Evolutionary conservation across 2,113 vertebrate genomes (phyloP).

Genomic region (Corythornis vintsioides): DNA sequence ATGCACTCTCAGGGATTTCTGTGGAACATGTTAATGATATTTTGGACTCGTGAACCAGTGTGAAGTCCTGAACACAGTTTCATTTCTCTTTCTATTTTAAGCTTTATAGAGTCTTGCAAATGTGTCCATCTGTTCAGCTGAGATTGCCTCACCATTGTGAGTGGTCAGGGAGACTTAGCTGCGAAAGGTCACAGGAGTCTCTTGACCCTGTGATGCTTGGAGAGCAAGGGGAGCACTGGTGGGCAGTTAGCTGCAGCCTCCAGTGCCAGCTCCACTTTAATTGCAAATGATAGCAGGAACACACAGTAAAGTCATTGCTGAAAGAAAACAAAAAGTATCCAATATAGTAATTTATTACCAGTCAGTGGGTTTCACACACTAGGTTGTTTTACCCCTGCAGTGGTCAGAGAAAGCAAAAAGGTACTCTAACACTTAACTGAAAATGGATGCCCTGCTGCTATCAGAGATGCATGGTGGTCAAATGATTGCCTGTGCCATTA

Average conservation of each 20-base stretch:
- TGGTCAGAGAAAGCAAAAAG: conserved; percentile 79
- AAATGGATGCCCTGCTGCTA: conserved; percentile 80
- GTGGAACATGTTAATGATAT: conserved; percentile 45
- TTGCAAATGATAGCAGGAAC: conserved; percentile 80
- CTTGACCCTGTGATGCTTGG: conserved; percentile 76
- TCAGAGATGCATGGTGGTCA: conserved; percentile 73
- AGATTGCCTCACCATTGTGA: conserved; percentile 80
- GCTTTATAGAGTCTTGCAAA: conserved; percentile 76
- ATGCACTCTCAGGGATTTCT: not conserved
- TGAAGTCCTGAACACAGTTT: conserved; percentile 68
- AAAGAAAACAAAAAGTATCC: conserved; percentile 83
- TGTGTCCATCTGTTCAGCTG: conserved; percentile 88
- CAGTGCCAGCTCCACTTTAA: conserved; percentile 74
- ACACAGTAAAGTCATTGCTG: conserved; percentile 72
- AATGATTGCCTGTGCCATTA: conserved; percentile 80
- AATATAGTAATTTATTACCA: conserved; percentile 84
- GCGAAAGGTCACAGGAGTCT: conserved; percentile 81
- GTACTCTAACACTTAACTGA: conserved; percentile 78
- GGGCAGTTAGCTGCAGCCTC: conserved; percentile 73
- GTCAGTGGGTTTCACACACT: conserved; percentile 74
- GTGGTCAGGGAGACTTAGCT: conserved; percentile 78
- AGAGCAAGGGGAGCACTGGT: conserved; percentile 73
- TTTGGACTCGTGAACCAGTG: conserved; percentile 71
- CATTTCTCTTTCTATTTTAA: conserved; percentile 81
- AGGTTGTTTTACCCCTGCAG: conserved; percentile 78